A percentile compares a stretch with the other conserved stretches of the same genome.
Evolutionary conservation across 2,797 vertebrate species (phyloP).

Genomic region (Steatocranus sp.): DNA sequence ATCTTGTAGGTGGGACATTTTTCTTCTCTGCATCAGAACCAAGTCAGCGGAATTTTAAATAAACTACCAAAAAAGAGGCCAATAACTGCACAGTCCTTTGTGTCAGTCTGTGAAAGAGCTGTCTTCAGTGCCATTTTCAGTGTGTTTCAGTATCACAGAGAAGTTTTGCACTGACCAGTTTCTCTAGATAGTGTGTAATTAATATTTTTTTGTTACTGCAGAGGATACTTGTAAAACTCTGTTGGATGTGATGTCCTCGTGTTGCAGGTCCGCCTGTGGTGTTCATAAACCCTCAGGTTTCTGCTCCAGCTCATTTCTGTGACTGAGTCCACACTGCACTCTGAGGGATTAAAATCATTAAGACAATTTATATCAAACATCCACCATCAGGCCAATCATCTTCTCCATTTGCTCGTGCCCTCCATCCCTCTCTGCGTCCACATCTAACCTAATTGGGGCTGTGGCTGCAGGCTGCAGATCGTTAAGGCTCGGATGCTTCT

Average conservation of each 20-base stretch:
- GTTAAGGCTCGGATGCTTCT: conserved; percentile 54
- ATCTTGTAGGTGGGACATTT: not conserved
- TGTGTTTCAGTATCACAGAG: not conserved
- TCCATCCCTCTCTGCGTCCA: conserved; percentile 21
- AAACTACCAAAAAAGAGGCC: not conserved
- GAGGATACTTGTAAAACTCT: not conserved
- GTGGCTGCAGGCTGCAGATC: conserved; percentile 59
- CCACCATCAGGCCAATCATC: conserved; percentile 50
- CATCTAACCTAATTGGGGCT: conserved; percentile 61
- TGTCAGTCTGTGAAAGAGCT: not conserved
- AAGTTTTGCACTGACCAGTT: not conserved
- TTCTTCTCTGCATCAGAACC: not conserved
- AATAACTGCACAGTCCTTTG: not conserved
- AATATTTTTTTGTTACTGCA: not conserved
- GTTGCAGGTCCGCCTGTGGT: not conserved
- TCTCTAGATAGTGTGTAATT: not conserved
- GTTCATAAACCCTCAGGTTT: not conserved
- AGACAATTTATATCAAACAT: conserved; percentile 70
- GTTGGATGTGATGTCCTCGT: not conserved
- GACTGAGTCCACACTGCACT: conserved; percentile 37
- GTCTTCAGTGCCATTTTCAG: not conserved
- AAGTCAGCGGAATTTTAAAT: not conserved
- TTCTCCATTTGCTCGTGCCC: not conserved
- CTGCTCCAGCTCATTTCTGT: not conserved
- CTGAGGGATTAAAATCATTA: conserved; percentile 70